phyloP scores from a whole-genome alignment of 92 coral and sea anemone species.

The Palythoa grandiflora region DNA sequence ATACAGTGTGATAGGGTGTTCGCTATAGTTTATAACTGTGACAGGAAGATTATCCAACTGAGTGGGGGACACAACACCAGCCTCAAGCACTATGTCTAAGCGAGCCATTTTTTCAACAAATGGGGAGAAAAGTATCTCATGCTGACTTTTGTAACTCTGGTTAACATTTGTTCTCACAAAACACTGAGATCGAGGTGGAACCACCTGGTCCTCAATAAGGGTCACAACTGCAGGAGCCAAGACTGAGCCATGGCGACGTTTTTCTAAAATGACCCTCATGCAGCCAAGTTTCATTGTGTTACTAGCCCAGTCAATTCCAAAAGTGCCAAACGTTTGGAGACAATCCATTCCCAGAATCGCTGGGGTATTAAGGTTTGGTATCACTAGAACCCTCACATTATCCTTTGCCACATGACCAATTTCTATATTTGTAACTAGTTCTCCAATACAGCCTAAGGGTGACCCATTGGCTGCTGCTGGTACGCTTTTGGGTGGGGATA shows the following conservation, averaged over 20 bases:
- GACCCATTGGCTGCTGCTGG: conserved; percentile 26
- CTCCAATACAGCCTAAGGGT: conserved; percentile 24
- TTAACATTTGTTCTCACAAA: conserved; percentile 10
- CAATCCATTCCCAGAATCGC: neutral
- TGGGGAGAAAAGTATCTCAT: conserved; percentile 5
- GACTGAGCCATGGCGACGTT: conserved; percentile 8
- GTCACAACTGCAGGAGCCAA: too few relatives aligned
- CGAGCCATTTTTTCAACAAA: conserved; percentile 51
- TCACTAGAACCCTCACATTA: conserved; percentile 33
- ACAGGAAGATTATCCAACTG: conserved; percentile 8
- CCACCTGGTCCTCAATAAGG: too few relatives aligned
- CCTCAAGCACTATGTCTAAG: conserved; percentile 31
- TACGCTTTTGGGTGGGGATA: conserved; percentile 14
- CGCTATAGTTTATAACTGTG: conserved; percentile 46
- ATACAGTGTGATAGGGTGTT: conserved; percentile 57
- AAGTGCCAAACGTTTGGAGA: conserved; percentile 12
- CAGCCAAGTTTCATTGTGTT: too few relatives aligned
- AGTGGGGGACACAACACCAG: conserved; percentile 15
- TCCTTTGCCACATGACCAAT: conserved; percentile 53
- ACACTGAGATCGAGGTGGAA: conserved; percentile 45
- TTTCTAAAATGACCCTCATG: conserved; percentile 7
- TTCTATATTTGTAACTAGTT: conserved; percentile 32
- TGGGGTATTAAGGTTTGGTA: neutral
- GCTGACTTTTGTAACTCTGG: neutral
- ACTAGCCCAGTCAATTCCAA: neutral